phyloP scores from a whole-genome alignment of 1,140 invertebrate species.

The Araneus ventricosus region DNA sequence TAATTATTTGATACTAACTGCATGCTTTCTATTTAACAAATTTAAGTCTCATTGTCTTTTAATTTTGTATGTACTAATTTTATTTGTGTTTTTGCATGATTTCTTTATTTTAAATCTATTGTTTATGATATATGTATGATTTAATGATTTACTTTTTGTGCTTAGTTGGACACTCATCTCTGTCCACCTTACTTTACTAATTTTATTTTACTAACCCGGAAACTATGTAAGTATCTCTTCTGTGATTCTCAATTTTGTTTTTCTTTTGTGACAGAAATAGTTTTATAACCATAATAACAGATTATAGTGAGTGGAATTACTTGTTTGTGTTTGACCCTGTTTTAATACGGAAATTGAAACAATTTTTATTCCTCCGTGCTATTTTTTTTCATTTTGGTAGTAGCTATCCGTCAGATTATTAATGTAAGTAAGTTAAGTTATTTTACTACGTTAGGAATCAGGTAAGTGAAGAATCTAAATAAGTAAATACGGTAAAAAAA shows the following conservation, averaged over 20 bases:
- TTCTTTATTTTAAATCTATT: neutral
- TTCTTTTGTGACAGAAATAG: neutral
- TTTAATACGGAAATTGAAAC: no score
- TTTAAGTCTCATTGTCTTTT: neutral
- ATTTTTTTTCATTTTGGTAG: no score
- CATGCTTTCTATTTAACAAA: no score
- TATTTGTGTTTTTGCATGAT: neutral
- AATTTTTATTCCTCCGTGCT: no score
- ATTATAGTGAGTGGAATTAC: no score
- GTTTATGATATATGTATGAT: neutral
- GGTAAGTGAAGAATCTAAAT: no score
- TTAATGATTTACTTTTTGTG: neutral
- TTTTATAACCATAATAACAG: no score
- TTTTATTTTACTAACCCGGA: conserved; percentile 12
- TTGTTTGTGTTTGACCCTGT: no score
- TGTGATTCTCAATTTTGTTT: neutral
- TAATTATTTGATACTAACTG: neutral
- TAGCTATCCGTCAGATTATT: no score
- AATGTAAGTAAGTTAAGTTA: no score
- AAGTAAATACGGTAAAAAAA: no score
- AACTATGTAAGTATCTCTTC: neutral
- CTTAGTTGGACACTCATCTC: neutral
- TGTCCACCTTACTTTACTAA: conserved; percentile 13
- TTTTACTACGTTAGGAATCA: no score
- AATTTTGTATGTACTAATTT: neutral